These are phyloP conservation scores for Drosophila hamatofila DNA, from an alignment of 2,888 invertebrate species.

Conservation along the genomic window DNA sequence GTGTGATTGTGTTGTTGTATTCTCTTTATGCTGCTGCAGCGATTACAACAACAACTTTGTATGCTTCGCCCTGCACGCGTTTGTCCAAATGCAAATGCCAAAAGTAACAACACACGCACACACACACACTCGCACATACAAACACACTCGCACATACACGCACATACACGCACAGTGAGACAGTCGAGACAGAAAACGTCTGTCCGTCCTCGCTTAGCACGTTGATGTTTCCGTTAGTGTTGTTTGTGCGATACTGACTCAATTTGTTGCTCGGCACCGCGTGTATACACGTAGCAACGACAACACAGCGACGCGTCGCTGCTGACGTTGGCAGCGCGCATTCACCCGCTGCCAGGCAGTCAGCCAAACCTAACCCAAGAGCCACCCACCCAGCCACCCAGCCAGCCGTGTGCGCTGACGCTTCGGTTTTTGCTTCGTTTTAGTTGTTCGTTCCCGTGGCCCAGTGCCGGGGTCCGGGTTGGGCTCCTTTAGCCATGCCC, in stretches of 20 bases:
- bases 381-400: neutral
- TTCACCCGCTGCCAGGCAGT: constrained; percentile 29
- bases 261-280: constrained; percentile 79
- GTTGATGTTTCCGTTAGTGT: constrained; percentile 83
- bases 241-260: constrained; percentile 84
- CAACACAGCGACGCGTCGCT: constrained; percentile 28
- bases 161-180: constrained; percentile 32
- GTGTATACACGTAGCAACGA: constrained; percentile 66
- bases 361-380: constrained; percentile 9
- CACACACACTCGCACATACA: constrained; percentile 16
- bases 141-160: constrained; percentile 16
- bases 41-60: constrained; percentile 30
- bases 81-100: constrained; percentile 21
- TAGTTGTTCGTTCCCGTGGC: constrained; percentile 32
- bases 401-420: constrained; percentile 12
- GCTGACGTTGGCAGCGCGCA: constrained; percentile 46
- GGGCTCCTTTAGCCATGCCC: constrained; percentile 54
- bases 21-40: constrained; percentile 10
- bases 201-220: constrained; percentile 72
- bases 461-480: constrained; percentile 40
- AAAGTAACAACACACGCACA: constrained; percentile 15
- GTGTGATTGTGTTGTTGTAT: neutral
- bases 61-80: constrained; percentile 4
- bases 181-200: constrained; percentile 56
- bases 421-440: constrained; percentile 44